phyloP scores from a whole-genome alignment of 1,140 invertebrate species.

The Helicoverpa zea region DNA sequence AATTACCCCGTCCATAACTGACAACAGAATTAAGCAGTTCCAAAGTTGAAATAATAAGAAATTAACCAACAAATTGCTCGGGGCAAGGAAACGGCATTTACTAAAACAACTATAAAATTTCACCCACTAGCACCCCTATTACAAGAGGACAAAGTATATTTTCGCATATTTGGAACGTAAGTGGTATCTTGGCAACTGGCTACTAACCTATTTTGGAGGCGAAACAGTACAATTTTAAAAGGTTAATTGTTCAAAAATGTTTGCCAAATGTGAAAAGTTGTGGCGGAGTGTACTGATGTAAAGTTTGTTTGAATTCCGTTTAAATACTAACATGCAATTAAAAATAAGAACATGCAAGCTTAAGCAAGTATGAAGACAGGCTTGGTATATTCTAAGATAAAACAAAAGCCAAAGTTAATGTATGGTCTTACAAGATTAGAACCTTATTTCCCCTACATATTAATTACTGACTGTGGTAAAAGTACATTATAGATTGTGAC shows the following conservation, averaged over 20 bases:
- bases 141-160: neutral
- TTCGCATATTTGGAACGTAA: slow-evolving; percentile 8
- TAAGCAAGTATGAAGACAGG: neutral
- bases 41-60: slow-evolving; percentile 43
- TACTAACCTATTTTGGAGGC: slow-evolving; percentile 52
- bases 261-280: slow-evolving; percentile 68
- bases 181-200: slow-evolving; percentile 12
- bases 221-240: slow-evolving; percentile 62
- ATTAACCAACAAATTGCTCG: slow-evolving; percentile 39
- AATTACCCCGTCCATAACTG: slow-evolving; percentile 19
- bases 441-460: no score
- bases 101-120: slow-evolving; percentile 1
- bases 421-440: no score
- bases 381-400: no score
- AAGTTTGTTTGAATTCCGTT: slow-evolving; percentile 49
- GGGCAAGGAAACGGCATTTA: slow-evolving; percentile 38
- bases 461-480: no score
- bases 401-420: no score
- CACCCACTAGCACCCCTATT: slow-evolving; percentile 1
- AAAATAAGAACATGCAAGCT: slow-evolving; percentile 12
- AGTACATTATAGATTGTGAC: no score
- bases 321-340: slow-evolving; percentile 14
- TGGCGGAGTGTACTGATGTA: slow-evolving; percentile 55
- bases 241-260: slow-evolving; percentile 65
- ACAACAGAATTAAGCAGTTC: slow-evolving; percentile 32